A percentile compares a stretch with the other conserved stretches of the same genome.
Evolutionary conservation across 2,113 vertebrate species (phyloP).

Genomic region (Eleginops maclovinus): DNA sequence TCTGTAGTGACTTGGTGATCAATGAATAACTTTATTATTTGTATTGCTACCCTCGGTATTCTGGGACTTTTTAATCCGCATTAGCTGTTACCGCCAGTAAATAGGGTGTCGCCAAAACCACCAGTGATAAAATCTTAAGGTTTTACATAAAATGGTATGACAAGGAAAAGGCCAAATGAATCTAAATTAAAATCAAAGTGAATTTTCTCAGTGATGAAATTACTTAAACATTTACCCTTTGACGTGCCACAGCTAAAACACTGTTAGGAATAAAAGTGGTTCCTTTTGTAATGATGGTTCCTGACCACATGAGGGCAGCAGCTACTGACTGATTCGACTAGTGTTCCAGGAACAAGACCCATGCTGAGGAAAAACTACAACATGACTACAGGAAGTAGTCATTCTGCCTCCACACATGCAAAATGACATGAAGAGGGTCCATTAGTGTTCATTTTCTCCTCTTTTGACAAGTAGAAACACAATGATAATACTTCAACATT

Average conservation of each 20-base stretch:
- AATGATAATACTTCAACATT: conserved; percentile 59
- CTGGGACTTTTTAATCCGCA: too few relatives aligned
- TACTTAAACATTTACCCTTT: conserved; percentile 15
- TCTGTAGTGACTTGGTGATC: too few relatives aligned
- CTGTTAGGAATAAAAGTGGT: conserved; percentile 62
- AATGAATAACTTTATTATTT: too few relatives aligned
- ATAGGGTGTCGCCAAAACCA: too few relatives aligned
- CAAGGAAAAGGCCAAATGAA: not conserved
- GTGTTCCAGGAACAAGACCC: not conserved
- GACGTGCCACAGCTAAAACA: conserved; percentile 80
- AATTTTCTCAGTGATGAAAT: conserved; percentile 23
- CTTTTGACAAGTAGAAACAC: conserved; percentile 30
- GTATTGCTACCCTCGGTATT: too few relatives aligned
- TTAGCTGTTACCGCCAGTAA: too few relatives aligned
- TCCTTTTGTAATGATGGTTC: conserved; percentile 41
- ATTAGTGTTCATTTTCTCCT: not conserved
- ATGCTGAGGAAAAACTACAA: not conserved
- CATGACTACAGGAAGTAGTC: not conserved
- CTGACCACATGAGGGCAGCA: conserved; percentile 75
- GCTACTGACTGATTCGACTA: conserved; percentile 16
- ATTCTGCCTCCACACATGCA: conserved; percentile 24
- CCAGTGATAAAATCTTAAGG: too few relatives aligned
- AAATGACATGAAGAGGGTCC: conserved; percentile 14
- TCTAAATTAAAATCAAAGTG: not conserved
- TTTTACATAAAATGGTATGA: not conserved